A percentile compares a stretch with the other conserved stretches of the same genome.
Evolutionary conservation across 1,140 invertebrate species (phyloP).

Genomic region (Wiebesia pumilae): DNA sequence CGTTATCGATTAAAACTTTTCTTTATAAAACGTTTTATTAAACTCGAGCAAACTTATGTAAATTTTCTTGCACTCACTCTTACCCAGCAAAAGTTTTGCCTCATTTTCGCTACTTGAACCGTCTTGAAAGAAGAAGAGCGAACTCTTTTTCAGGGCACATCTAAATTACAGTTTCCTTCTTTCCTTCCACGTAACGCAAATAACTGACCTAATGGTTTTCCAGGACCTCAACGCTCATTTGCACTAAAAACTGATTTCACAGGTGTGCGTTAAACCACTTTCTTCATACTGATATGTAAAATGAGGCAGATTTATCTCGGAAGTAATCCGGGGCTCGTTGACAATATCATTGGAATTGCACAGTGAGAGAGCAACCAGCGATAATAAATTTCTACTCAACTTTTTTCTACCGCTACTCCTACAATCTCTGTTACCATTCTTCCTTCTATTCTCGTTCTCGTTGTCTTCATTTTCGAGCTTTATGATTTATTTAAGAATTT

Average conservation of each 20-base stretch:
- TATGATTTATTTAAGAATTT: neutral
- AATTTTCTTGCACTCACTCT: neutral
- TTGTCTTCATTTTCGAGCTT: neutral
- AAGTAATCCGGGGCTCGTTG: neutral
- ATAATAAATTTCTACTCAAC: constrained; percentile 25
- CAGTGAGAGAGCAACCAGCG: neutral
- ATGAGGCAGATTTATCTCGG: neutral
- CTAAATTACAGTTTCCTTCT: neutral
- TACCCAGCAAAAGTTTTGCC: neutral
- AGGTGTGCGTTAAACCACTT: constrained; percentile 15
- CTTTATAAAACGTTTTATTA: neutral
- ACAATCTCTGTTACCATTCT: neutral
- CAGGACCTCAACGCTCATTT: neutral
- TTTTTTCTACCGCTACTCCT: neutral
- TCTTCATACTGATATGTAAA: neutral
- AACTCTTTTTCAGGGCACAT: neutral
- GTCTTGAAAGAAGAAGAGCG: neutral
- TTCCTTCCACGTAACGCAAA: neutral
- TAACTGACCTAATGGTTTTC: too few species aligned
- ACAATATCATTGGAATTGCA: neutral
- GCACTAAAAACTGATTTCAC: neutral
- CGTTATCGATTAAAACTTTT: neutral
- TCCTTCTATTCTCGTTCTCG: neutral
- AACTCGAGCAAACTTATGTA: neutral
- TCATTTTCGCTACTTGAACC: neutral